These are phyloP conservation scores for Pelusios castaneus DNA, from an alignment of 2,113 vertebrate genomes.

Conservation along the genomic window DNA sequence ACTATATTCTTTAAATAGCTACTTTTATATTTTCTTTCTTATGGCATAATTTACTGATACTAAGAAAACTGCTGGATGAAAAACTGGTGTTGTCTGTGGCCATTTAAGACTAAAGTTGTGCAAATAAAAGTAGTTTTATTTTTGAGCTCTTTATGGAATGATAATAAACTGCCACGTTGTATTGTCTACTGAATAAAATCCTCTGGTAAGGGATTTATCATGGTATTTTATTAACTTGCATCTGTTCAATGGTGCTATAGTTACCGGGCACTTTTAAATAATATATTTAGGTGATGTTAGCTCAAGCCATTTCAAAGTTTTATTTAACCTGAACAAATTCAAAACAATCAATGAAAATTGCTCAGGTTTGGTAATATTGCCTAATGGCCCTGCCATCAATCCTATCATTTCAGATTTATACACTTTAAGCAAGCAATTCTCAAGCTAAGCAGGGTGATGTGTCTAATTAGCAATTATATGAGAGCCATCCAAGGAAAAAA, in stretches of 20 bases:
- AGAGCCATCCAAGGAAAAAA: neutral
- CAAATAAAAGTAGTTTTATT: slow-evolving; percentile 39
- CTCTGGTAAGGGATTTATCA: neutral
- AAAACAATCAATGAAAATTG: neutral
- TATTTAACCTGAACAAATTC: neutral
- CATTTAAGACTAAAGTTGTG: neutral
- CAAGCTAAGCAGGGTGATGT: neutral
- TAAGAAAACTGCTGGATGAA: neutral
- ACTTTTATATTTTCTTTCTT: neutral
- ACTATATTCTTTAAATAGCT: neutral
- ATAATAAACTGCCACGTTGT: neutral
- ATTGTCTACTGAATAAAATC: neutral
- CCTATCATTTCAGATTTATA: neutral
- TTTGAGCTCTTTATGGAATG: neutral
- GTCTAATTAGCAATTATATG: neutral
- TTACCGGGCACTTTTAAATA: neutral
- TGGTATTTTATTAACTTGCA: slow-evolving; percentile 32
- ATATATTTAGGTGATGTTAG: neutral
- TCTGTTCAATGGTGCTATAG: neutral
- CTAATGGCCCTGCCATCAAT: neutral
- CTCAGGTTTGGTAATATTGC: neutral
- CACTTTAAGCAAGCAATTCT: neutral
- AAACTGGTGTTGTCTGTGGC: neutral
- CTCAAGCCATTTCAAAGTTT: neutral
- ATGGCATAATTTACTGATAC: neutral